Base-by-base conservation (phyloP, 1,140 invertebrate species). In the Caerostris darwini region DNA sequence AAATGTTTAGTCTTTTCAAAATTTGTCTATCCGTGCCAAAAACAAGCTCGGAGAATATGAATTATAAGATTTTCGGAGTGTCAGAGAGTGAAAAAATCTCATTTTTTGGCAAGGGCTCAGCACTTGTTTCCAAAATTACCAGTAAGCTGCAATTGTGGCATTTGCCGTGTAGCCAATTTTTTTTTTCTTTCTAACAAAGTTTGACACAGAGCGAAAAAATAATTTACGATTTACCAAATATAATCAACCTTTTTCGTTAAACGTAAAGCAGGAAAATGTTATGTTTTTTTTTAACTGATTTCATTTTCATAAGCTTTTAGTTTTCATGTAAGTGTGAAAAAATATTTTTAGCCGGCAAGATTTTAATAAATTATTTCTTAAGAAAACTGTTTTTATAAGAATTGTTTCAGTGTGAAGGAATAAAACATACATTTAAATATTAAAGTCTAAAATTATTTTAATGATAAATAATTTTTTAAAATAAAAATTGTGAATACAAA, bases 111-210 rank as follows among this genome's bases (percentile, higher is more conserved):
- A 77, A 77, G 34, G 2, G 34, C 4, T 77, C 71, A 77, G 50
- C 71, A 77, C 71, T 77, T 77, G 71, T 77, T 77, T 77, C 71
- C 71, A 77, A 77, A 77, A 77, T 77, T 77, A 77, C 34, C 71
- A 14, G 71, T 77, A 77, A 77, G 53, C 71, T 77, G 71, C 34
- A 50, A 77, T 77, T 77, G 71, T 77, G 71, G 71, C 50, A 77
- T 77, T 50, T 77, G 71, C 71, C 34, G 71, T 77, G 71, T 14
- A 53, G 34, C 71, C 71, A 77, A 53, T 53, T 34, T 34, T 34
- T 34, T 34, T 34, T 2, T 34, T 77, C 34, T 53, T 8, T 53
- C 34, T 50, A 34, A 12, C 14, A 12, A 19, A 77, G 50, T 77
- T 77, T 77, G 34, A 12, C 12, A 77, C 8, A 5, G 34, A 77